These are phyloP conservation scores for Petrocephalus microphthalmus DNA, from an alignment of 2,113 vertebrate genomes.

Conservation along the genomic window DNA sequence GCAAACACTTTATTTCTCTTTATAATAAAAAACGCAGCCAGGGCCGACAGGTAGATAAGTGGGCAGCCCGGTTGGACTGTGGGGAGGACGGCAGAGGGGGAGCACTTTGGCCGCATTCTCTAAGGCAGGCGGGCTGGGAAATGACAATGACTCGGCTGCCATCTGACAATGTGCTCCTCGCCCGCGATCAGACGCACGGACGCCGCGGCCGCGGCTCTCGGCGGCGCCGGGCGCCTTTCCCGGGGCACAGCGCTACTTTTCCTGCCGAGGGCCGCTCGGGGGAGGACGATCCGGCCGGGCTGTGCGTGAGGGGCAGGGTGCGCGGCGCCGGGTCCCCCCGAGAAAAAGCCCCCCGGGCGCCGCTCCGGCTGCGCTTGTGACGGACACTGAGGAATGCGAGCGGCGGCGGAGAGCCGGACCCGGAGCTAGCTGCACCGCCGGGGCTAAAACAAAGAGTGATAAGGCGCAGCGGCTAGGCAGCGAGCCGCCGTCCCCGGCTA, in stretches of 20 bases:
- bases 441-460: neutral
- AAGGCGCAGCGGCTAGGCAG: slow-evolving; percentile 7
- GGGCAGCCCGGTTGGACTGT: neutral
- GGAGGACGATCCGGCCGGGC: neutral
- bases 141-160: neutral
- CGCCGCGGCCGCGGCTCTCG: too few relatives aligned
- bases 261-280: neutral
- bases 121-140: neutral
- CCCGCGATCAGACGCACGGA: neutral
- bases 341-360: neutral
- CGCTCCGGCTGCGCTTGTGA: neutral
- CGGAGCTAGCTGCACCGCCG: neutral
- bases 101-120: neutral
- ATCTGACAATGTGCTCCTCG: neutral
- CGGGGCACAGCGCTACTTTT: slow-evolving; percentile 1
- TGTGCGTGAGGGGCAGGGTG: neutral
- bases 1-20: neutral
- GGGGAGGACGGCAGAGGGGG: neutral
- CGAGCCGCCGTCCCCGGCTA: slow-evolving; percentile 14
- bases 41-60: neutral
- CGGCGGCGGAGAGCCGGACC: neutral
- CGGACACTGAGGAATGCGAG: neutral
- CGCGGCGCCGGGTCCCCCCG: neutral
- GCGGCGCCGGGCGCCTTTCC: neutral
- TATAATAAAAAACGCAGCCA: neutral